Evolutionary conservation across 1,140 invertebrate genomes (phyloP), one percentile per base, ranked within the genome.

Genomic region (Neodiprion lecontei): DNA sequence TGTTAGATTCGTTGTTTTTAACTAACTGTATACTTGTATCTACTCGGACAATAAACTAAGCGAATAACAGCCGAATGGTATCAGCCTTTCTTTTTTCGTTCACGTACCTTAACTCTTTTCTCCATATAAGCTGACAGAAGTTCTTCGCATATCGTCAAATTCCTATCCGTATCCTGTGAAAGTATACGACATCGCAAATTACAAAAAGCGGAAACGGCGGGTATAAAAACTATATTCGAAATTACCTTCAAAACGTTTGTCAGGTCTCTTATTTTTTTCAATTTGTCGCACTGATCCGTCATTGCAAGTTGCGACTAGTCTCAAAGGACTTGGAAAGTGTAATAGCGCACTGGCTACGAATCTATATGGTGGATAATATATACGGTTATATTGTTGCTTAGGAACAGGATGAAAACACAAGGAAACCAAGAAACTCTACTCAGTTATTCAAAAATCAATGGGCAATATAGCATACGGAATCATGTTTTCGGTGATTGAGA

Each of bases 121-220:
- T 77, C 75, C 61, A 84, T 76, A 23, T 86, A 86, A 48, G 76
- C 70, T 28, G 79, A 69, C 61, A 86, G 66, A 72, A 86, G 83
- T 75, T 84, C 80, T 72, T 86, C 84, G 73, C 84, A 86, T n/a
- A 79, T 73, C 11, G 81, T 83, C 66, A 86, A 76, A 69, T 86
- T 86, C 71, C 76, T 76, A 48, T 86, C 83, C 7, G 82, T 85
- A 23, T 84, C 83, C 84, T 86, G 67, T 14, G 17, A 7, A 72
- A 49, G 7, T n/a, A 78, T 73, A n/a, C 72, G 75, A 65, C 69
- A 28, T 11, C 10, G 61, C n/a, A 23, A 11, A 67, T 67, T 5
- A 4, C 48, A 69, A 48, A 49, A 68, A 40, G 14, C 5, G 28
- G 28, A 66, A 71, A 67, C 12, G 48, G 9, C 50, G 17, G 67